phyloP scores from a whole-genome alignment of 2,888 invertebrate genomes.

The Hemistola chrysoprasaria region DNA sequence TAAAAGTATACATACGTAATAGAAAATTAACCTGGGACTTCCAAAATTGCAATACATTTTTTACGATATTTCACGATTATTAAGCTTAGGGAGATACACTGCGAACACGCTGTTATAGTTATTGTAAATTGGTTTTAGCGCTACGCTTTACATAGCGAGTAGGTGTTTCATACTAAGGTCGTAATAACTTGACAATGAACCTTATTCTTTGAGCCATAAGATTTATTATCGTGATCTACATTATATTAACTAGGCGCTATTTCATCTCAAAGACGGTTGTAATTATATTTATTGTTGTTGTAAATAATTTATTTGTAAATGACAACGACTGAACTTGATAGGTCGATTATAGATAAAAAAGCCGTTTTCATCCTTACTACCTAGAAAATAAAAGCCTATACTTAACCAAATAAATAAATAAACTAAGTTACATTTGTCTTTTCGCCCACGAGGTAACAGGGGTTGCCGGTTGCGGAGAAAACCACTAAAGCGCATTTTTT shows the following conservation, averaged over 20 bases:
- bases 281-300: slow-evolving; percentile 63
- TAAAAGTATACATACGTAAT: slow-evolving; percentile 28
- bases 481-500: too few relatives aligned
- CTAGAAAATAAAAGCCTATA: too few relatives aligned
- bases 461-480: too few relatives aligned
- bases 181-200: slow-evolving; percentile 2
- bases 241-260: slow-evolving; percentile 31
- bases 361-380: neutral
- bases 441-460: too few relatives aligned
- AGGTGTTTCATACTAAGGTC: slow-evolving; percentile 32
- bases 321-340: slow-evolving; percentile 57
- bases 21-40: slow-evolving; percentile 53
- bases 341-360: slow-evolving; percentile 2
- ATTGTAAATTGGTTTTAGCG: slow-evolving; percentile 34
- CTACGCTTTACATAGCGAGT: slow-evolving; percentile 41
- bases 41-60: slow-evolving; percentile 55
- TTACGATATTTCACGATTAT: slow-evolving; percentile 49
- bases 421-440: too few relatives aligned
- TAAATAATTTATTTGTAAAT: slow-evolving; percentile 56
- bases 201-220: slow-evolving; percentile 39
- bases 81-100: slow-evolving; percentile 38
- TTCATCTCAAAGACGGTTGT: slow-evolving; percentile 52
- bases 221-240: too few relatives aligned
- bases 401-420: too few relatives aligned
- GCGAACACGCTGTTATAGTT: slow-evolving; percentile 31